Base-by-base conservation (phyloP, 2,113 vertebrate species). In the Castor canadensis region DNA sequence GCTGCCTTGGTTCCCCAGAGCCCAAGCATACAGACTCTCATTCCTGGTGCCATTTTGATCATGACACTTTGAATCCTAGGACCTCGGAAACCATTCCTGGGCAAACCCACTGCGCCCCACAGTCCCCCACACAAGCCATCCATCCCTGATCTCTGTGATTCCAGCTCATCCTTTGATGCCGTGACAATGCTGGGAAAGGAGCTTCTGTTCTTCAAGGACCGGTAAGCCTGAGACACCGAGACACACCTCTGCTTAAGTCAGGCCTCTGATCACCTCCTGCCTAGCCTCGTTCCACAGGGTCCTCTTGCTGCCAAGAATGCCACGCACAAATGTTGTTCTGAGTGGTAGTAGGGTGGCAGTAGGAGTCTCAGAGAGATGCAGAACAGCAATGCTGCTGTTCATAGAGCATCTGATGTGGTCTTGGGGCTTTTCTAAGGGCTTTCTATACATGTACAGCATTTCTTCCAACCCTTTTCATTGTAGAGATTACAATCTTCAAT, bases 161-260 rank as follows among this genome's bases (percentile, higher is more conserved):
- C 97, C 56, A 96, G 77, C 26, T 91, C 95, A 4, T 96, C 97
- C 58, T 98, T 98, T 66, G 97, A 98, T 75, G 97, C 97, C 0
- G 96, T 97, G 81, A 97, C 96, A 17, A 92, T 93, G 76, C 83
- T 98, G 77, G 97, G 97, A 22, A 98, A 98, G 96, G 96, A 97
- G 82, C 96, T 97, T 20, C 38, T 98, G 3, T 91, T 98, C 79
- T 98, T 98, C 95, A 98, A 84, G 85, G 97, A 97, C 13, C 45
- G 97, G 96, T 98, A 94, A 98, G 91, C 35, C 79, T 12, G 12
- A 56, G 38, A 28, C 0, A 0, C 4, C 6, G 3, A 24, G 28
- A 0, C 10, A n/a, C n/a, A n/a, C 76, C 19, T 38, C 47, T 5
- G 1, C 5, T 22, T 69, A 15, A 1, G 0, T 1, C 32, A 5